These are phyloP conservation scores for Maniola hyperantus DNA, from an alignment of 2,888 invertebrate species.

Conservation along the genomic window DNA sequence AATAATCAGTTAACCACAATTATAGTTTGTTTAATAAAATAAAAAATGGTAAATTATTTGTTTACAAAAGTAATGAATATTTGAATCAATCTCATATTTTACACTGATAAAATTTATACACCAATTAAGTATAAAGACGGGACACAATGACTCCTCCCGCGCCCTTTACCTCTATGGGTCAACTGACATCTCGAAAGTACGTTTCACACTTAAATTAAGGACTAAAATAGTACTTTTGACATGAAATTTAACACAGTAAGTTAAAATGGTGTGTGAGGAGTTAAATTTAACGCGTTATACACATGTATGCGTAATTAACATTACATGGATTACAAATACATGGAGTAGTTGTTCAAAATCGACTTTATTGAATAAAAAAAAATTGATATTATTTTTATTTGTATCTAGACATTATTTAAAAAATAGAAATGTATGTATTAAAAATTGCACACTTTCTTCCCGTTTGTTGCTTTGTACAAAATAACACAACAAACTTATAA, in stretches of 20 bases:
- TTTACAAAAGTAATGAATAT: not conserved
- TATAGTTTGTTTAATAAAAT: not conserved
- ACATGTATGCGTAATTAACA: not conserved
- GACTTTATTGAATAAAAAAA: not conserved
- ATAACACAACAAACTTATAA: conserved; percentile 24
- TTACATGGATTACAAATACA: not conserved
- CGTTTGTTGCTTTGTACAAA: conserved; percentile 11
- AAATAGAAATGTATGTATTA: conserved; percentile 38
- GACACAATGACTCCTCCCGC: no score
- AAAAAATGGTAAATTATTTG: not conserved
- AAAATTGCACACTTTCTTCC: conserved; percentile 38
- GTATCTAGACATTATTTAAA: conserved; percentile 25
- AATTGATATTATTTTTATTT: conserved; percentile 11
- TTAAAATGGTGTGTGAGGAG: no score
- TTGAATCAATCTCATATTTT: not conserved
- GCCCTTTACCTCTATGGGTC: no score
- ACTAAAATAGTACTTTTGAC: no score
- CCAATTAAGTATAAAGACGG: no score
- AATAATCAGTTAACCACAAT: conserved; percentile 25
- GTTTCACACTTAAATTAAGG: no score
- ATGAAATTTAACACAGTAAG: no score
- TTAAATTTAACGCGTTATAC: no score
- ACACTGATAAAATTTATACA: conserved; percentile 12
- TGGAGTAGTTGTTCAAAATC: not conserved
- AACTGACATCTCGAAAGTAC: no score